Conservation (phyloP, 2,797 vertebrate species). For the Diplodus sargus region DNA sequence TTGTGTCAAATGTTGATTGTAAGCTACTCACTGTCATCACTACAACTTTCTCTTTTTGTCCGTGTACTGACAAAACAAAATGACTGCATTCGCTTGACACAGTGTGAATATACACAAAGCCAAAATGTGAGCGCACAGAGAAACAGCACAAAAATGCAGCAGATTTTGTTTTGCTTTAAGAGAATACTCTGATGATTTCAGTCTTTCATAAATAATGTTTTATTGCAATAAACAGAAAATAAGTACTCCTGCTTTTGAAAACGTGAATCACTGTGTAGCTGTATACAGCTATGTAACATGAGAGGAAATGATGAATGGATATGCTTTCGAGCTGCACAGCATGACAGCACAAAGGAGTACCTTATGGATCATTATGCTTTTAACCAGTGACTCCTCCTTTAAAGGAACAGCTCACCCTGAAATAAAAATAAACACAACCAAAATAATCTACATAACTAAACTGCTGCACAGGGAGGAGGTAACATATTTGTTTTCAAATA, state of each 20-base stretch:
- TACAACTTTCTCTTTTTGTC: neutral
- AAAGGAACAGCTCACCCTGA: no score
- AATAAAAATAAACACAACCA: no score
- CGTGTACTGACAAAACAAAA: constrained; percentile 29
- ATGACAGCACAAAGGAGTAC: constrained; percentile 3
- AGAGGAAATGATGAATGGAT: neutral
- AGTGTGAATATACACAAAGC: constrained; percentile 22
- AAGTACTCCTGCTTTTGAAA: constrained; percentile 37
- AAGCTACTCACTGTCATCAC: neutral
- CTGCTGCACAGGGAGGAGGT: no score
- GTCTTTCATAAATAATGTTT: neutral
- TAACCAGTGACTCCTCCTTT: no score
- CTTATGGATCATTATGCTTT: neutral
- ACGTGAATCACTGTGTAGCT: neutral
- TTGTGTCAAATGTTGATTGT: constrained; percentile 18
- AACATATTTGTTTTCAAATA: no score
- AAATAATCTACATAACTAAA: no score
- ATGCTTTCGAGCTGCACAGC: neutral
- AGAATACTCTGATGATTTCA: neutral
- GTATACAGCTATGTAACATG: neutral
- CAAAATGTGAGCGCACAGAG: neutral
- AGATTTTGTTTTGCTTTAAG: neutral
- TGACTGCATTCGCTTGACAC: constrained; percentile 31
- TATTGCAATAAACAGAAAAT: constrained; percentile 40
- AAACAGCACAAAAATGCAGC: neutral